Evolutionary conservation across 2,113 vertebrate genomes (phyloP).

Genomic region (Jacana jacana): DNA sequence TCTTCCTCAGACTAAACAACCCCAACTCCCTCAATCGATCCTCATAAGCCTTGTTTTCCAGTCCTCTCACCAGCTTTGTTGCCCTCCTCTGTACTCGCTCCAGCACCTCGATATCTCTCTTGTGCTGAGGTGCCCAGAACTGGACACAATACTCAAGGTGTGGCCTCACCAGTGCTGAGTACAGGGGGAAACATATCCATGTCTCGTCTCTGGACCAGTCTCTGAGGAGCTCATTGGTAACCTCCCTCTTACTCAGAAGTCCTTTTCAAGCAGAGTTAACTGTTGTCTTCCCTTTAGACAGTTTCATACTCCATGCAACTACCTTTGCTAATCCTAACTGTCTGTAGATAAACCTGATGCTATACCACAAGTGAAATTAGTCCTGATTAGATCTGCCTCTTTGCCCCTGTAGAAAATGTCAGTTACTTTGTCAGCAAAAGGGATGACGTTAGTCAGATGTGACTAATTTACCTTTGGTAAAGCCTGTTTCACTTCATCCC

Average conservation of each 20-base stretch:
- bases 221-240: background rate
- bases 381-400: background rate
- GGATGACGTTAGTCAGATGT: background rate
- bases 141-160: too few species aligned
- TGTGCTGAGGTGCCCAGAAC: too few species aligned
- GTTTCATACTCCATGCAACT: background rate
- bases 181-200: too few species aligned
- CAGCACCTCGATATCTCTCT: too few species aligned
- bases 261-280: background rate
- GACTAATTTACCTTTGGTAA: background rate
- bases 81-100: too few species aligned
- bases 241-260: background rate
- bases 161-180: too few species aligned
- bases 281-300: background rate
- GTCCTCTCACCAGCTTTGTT: too few species aligned
- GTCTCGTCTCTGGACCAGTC: background rate
- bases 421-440: background rate
- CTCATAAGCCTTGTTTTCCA: too few species aligned
- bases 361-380: background rate
- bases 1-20: too few species aligned
- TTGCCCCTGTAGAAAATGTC: background rate
- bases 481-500: background rate
- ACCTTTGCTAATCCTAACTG: background rate
- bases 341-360: background rate
- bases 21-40: too few species aligned